These are phyloP conservation scores for Popillia japonica DNA, from an alignment of 1,140 invertebrate genomes.

Conservation along the genomic window DNA sequence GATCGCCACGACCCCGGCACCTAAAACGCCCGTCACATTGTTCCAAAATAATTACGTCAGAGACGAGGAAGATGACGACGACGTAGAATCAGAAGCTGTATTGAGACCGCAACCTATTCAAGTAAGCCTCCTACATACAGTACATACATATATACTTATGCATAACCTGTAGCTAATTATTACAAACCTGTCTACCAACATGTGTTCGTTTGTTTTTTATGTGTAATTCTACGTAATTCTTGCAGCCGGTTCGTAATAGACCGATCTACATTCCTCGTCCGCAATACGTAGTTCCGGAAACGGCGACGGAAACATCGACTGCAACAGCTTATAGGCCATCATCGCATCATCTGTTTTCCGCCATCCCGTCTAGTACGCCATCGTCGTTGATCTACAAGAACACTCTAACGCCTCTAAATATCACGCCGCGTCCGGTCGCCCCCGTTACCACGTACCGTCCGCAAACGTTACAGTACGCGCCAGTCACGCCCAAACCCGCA, in stretches of 20 bases:
- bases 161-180: too few species aligned
- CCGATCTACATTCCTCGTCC: constrained; percentile 45
- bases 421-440: constrained; percentile 65
- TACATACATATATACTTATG: too few species aligned
- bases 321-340: constrained; percentile 56
- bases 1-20: constrained; percentile 59
- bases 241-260: constrained; percentile 52
- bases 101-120: constrained; percentile 58
- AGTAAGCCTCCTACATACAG: constrained; percentile 47
- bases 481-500: constrained; percentile 66
- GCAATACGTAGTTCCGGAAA: constrained; percentile 50
- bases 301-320: constrained; percentile 46
- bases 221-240: too few species aligned
- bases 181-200: too few species aligned
- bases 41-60: constrained; percentile 73
- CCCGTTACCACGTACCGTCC: constrained; percentile 73
- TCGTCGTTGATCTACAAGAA: constrained; percentile 60
- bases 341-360: constrained; percentile 45
- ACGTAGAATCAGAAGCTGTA: constrained; percentile 67
- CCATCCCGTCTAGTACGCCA: constrained; percentile 54
- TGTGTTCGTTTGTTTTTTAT: too few species aligned
- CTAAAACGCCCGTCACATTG: constrained; percentile 68
- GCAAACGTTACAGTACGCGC: constrained; percentile 67
- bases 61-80: constrained; percentile 66
- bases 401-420: constrained; percentile 59